Base-by-base conservation (phyloP, 2,888 invertebrate genomes). In the Syrphus vitripennis region DNA sequence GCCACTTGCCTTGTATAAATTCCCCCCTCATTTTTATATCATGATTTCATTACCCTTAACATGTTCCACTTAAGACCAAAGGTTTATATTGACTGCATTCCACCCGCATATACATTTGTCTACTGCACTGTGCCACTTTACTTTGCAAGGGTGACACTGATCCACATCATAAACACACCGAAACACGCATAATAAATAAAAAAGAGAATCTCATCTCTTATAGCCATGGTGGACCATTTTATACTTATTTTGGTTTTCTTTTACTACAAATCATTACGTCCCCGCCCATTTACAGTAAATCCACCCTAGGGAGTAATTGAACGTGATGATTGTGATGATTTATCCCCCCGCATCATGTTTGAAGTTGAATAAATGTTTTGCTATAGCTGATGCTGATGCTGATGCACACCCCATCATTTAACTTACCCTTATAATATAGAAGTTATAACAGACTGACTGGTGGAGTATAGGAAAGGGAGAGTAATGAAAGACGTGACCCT, bases 311-410 rank as follows among this genome's bases (percentile, higher is more conserved):
- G 87, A 79, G 83, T 83, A 87, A 87, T 87, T 87, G 87, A 87
- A 83, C 87, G 83, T 83, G 87, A 87, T 87, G 87, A 87, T 87
- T 83, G 87, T 75, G 78, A 87, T 87, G 87, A 87, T 87, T 87
- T 87, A 83, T 75, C 78, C 87, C n/a, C 78, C 83, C 31, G 40
- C 40, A 59, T 34, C 45, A 29, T 26, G 57, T 34, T n/a, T 80
- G 42, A 67, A 45, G 74, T 63, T 29, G 59, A 65, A 42, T 31
- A 59, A 65, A 61, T 71, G 31, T 65, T 71, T 55, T 63, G 31
- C 42, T 65, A 65, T n/a, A n/a, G n/a, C n/a, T n/a, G n/a, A n/a
- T n/a, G 34, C 21, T 16, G 29, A 55, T n/a, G 61, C 37, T 79
- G 70, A 16, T 74, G 70, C 86, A 82, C 87, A 87, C 87, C 82